Evolutionary conservation across 2,113 vertebrate species (phyloP).

Genomic region (Aleadryas rufinucha): DNA sequence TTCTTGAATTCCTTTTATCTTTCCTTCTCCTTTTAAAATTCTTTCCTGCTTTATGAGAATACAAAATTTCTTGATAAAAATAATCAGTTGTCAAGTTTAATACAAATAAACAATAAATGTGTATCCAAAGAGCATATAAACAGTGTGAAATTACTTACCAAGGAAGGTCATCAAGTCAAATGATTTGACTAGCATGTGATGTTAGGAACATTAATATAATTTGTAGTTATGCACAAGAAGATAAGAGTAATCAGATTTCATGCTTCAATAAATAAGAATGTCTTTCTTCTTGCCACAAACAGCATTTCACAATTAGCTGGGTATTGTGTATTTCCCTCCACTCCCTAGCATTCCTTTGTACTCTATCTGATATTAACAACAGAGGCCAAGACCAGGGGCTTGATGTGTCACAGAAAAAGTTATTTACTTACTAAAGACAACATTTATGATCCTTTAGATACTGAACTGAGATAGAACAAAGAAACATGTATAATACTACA

Average conservation of each 20-base stretch:
- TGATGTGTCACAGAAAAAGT: neutral
- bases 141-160: neutral
- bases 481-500: neutral
- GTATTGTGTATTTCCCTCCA: neutral
- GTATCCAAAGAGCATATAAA: neutral
- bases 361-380: neutral
- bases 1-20: neutral
- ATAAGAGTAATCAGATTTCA: neutral
- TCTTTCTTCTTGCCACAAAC: neutral
- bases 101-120: neutral
- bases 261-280: neutral
- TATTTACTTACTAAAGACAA: neutral
- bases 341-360: neutral
- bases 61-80: neutral
- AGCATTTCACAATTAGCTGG: neutral
- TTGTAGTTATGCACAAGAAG: neutral
- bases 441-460: neutral
- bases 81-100: neutral
- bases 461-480: neutral
- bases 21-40: neutral
- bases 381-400: neutral
- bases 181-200: neutral
- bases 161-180: neutral
- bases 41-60: neutral
- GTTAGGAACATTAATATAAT: neutral